These are phyloP conservation scores for Temnothorax curvispinosus DNA, from an alignment of 1,140 invertebrate species.

Conservation along the genomic window DNA sequence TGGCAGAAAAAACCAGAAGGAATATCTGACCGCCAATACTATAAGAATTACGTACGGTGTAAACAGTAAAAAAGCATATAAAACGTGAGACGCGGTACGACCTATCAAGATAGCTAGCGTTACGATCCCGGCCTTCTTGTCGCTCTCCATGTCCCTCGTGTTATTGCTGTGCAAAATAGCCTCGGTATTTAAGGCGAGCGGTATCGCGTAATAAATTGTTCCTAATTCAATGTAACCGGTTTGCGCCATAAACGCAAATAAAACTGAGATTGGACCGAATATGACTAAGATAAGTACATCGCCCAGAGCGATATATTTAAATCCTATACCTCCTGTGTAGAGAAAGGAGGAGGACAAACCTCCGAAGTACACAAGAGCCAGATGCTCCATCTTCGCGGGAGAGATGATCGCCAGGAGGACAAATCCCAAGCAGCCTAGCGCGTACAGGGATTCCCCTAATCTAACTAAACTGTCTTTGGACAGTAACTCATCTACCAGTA, in stretches of 20 bases:
- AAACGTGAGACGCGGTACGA: conserved; percentile 94
- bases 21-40: conserved; percentile 93
- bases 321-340: conserved; percentile 96
- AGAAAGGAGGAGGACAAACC: conserved; percentile 98
- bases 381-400: conserved; percentile 96
- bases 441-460: conserved; percentile 94
- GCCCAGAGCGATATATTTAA: conserved; percentile 97
- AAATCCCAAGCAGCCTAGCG: conserved; percentile 95
- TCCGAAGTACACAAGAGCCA: conserved; percentile 97
- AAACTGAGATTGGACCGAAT: conserved; percentile 97
- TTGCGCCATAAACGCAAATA: conserved; percentile 97
- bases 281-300: conserved; percentile 96
- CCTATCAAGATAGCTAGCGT: conserved; percentile 98
- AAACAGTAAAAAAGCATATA: conserved; percentile 96
- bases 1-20: conserved; percentile 95
- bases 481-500: conserved; percentile 95
- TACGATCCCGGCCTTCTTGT: conserved; percentile 94
- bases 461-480: conserved; percentile 94
- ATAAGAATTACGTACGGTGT: conserved; percentile 96
- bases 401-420: conserved; percentile 92
- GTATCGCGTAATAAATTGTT: conserved; percentile 96
- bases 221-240: conserved; percentile 94
- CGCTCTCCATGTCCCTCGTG: conserved; percentile 94
- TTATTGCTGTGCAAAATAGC: conserved; percentile 98
- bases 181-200: conserved; percentile 97